Conservation (phyloP, 2,113 vertebrate genomes). For the Felis chaus region DNA sequence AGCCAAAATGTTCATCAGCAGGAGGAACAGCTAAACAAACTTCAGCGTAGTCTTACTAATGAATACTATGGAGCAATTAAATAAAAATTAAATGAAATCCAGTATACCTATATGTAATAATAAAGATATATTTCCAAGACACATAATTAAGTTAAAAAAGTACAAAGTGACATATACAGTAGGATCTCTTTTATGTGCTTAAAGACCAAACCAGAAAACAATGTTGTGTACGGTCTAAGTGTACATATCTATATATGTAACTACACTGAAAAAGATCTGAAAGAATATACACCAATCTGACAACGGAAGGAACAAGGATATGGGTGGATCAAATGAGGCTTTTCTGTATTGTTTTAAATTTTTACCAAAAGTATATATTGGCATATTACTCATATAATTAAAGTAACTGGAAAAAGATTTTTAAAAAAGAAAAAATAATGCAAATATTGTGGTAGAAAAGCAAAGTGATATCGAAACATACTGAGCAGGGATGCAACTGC, state of each 20-base stretch:
- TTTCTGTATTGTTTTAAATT: background rate
- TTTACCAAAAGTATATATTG: background rate
- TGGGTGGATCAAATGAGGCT: background rate
- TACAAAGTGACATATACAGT: background rate
- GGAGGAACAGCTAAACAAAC: background rate
- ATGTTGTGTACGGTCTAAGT: background rate
- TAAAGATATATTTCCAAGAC: background rate
- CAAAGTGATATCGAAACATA: constrained; percentile 21
- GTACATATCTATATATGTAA: background rate
- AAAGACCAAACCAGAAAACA: background rate
- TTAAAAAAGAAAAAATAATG: background rate
- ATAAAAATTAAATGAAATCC: constrained; percentile 37
- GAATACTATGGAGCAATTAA: constrained; percentile 10
- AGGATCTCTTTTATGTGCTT: background rate
- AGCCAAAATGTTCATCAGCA: background rate
- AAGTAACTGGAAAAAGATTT: background rate
- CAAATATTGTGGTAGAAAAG: background rate
- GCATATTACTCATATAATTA: background rate
- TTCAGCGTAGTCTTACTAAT: background rate
- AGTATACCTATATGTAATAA: background rate
- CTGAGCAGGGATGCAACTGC: background rate
- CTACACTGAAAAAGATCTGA: background rate
- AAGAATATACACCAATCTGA: background rate
- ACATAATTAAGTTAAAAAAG: background rate
- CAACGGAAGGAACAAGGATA: background rate